Conservation (phyloP, 2,113 vertebrate genomes). For the Hippopotamus amphibius region DNA sequence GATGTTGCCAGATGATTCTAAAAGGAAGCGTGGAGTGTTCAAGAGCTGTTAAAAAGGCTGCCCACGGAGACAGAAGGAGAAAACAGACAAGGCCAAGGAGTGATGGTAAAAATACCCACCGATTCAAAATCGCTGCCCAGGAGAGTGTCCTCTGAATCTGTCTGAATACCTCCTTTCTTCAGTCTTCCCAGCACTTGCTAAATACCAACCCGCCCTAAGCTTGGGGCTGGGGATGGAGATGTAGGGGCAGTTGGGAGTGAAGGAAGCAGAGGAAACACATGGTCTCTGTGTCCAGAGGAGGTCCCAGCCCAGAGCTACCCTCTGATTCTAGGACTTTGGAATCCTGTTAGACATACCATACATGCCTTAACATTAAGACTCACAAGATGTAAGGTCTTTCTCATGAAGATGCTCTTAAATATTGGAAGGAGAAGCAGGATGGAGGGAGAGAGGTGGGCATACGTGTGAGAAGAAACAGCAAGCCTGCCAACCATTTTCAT, state of each 20-base stretch:
- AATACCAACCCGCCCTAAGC: background rate
- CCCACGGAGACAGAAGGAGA: background rate
- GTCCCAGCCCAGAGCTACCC: background rate
- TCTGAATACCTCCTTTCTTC: background rate
- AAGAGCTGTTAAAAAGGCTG: background rate
- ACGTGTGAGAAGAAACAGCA: background rate
- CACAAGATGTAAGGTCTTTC: background rate
- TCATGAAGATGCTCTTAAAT: background rate
- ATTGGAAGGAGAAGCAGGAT: background rate
- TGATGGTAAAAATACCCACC: background rate
- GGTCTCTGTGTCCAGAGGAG: background rate
- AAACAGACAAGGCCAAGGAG: background rate
- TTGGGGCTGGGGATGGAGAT: too few relatives aligned
- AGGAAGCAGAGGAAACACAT: background rate
- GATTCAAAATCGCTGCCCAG: background rate
- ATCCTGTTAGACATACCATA: background rate
- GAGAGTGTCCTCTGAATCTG: background rate
- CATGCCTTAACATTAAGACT: background rate
- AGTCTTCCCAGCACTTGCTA: background rate
- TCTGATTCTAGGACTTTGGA: background rate
- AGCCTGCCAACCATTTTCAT: background rate
- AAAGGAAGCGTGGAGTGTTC: background rate
- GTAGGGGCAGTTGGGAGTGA: background rate
- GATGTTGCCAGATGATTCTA: background rate
- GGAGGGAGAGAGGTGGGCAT: background rate